Evolutionary conservation across 2,113 vertebrate genomes (phyloP), one percentile per base, ranked within the genome.

Genomic region (Stercorarius parasiticus): DNA sequence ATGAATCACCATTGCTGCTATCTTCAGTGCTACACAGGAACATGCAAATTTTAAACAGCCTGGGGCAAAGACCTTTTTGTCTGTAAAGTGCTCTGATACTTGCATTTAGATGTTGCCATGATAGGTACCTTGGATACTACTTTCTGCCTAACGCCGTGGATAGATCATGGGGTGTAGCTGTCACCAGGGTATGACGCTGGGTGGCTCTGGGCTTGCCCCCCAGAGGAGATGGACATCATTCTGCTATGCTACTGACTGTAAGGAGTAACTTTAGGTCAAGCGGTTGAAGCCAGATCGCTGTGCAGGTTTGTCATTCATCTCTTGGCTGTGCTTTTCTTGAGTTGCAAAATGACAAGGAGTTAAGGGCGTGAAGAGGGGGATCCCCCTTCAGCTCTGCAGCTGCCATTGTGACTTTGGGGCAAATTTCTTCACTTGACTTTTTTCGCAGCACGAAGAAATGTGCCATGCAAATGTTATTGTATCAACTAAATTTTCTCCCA

Each of bases 1-100:
- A 94, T 96, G 95, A 97, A 97, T 97, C 97, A 94, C 95, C 80
- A 96, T 84, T 95, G 89, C 94, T 87, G 25, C 93, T 95, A 94
- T 97, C 93, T 97, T 94, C 86, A 80, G 62, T 70, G 89, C 93
- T 95, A 93, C 91, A 93, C 45, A 91, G 91, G 94, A 96, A 78
- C 82, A 96, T 93, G 95, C 89, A 96, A 85, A 97, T 96, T 95
- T 95, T 70, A 71, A 95, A 80, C 89, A 92, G 89, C 95, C 93
- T 77, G 67, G 55, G 78, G 96, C 84, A 93, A 95, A 90, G 91
- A 71, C 78, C 96, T 97, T 95, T 96, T 77, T 96, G 96, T 95
- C 89, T 90, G 65, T 47, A 43, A 90, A 95, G 74, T 71, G 86
- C 87, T 97, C 61, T 93, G 91, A 95, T 96, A 90, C 85, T 96